These are phyloP conservation scores for Lacanobia wlatinum DNA, from an alignment of 2,888 invertebrate genomes.

Conservation along the genomic window DNA sequence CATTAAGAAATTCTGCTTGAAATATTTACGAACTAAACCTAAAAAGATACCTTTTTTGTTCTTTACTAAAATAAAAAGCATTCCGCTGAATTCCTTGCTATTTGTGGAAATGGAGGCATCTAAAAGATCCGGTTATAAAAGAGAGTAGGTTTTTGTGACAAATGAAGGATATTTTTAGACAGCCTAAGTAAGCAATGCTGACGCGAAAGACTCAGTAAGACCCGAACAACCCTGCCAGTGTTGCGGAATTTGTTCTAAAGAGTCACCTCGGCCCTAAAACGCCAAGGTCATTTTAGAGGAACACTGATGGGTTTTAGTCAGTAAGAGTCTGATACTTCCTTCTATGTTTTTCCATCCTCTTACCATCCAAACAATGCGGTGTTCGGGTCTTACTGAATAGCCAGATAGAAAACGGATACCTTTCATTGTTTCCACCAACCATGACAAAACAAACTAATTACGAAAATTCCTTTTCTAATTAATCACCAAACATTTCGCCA, in stretches of 20 bases:
- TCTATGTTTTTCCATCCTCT: too few species aligned
- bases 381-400: background rate
- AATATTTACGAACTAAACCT: too few species aligned
- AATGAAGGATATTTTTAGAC: background rate
- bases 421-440: conserved; percentile 27
- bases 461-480: conserved; percentile 49
- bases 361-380: too few species aligned
- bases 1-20: too few species aligned
- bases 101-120: conserved; percentile 6
- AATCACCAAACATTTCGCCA: conserved; percentile 47
- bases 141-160: background rate
- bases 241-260: too few species aligned
- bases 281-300: too few species aligned
- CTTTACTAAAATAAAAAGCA: background rate
- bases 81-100: background rate
- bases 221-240: background rate
- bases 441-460: conserved; percentile 52
- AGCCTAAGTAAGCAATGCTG: background rate
- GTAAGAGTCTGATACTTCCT: too few species aligned
- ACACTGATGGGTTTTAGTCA: too few species aligned
- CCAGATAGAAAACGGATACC: background rate
- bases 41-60: background rate
- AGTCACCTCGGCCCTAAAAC: too few species aligned
- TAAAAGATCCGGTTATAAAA: background rate
- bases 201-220: background rate